Evolutionary conservation across 30 jellyfish, hydroid and myxozoan genomes (phyloP), one percentile per base, ranked within the genome.

Genomic region (Aurelia sp.): DNA sequence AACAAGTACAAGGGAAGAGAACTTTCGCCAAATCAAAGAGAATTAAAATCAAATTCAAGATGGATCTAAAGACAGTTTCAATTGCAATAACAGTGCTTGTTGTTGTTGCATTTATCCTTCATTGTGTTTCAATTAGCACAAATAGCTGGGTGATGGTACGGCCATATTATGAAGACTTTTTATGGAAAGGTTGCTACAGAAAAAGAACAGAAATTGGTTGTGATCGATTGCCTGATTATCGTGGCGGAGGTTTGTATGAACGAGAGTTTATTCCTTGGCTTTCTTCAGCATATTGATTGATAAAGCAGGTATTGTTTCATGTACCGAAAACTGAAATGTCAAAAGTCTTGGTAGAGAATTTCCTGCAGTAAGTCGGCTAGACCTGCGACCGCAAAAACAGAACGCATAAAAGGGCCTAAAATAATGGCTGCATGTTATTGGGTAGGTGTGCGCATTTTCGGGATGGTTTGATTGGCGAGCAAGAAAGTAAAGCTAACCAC

Each of bases 121-220:
- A 87, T 71, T 41, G 74, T 72, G 91, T 88, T 15, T 76, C 91
- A 21, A 82, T 79, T 4, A 67, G 81, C 11, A 88, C 97, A 1
- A 78, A 88, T 47, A 59, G 80, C 30, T 88, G 97, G 97, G 73
- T 87, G 50, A 59, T 68, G 80, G 90, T 87, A 7, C 55, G 88
- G 74, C 96, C 96, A 0, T 87, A 87, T 40, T 87, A 87, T 60
- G 96, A 87, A 72, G 96, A 87, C 67, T 87, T 87, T 51, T 70
- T 87, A 33, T 87, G 96, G 96, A 87, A 87, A 67, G 96, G 96
- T 1, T 87, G 96, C 74, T 87, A 87, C 80, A 51, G 70, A 41
- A 87, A 87, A 63, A 68, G 63, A 16, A 72, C 88, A 33, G 96
- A 87, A 70, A 87, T 87, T 65, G 96, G 96, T 1, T 87, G 96